Conservation (phyloP, 2,797 vertebrate genomes). For the Spinus pinus region DNA sequence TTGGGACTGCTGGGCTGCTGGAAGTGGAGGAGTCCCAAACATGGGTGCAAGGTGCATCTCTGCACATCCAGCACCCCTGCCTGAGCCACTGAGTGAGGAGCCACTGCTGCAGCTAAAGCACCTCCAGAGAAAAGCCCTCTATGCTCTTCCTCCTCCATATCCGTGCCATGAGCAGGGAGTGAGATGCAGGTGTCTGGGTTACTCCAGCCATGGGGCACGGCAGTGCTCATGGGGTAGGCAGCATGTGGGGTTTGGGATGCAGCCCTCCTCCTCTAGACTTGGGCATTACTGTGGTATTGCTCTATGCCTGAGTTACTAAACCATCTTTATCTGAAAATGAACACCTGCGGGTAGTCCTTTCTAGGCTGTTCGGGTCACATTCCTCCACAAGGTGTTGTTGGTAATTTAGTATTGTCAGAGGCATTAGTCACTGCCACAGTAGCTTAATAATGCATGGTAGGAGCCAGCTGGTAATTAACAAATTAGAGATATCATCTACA, state of each 20-base stretch:
- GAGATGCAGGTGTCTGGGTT: not conserved
- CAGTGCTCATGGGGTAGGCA: not conserved
- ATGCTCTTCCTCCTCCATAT: not conserved
- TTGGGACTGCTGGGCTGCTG: fast-evolving
- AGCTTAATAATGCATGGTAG: not conserved
- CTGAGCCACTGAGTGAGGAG: fast-evolving
- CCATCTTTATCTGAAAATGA: slow-evolving; percentile 3
- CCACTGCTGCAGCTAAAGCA: fast-evolving
- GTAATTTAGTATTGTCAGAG: slow-evolving; percentile 34
- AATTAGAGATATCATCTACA: slow-evolving; percentile 2
- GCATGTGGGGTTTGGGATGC: not conserved
- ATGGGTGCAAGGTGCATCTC: fast-evolving
- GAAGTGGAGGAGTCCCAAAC: too few species aligned
- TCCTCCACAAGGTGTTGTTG: slow-evolving; percentile 54
- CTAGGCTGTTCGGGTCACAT: slow-evolving; percentile 62
- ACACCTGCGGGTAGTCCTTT: slow-evolving; percentile 25
- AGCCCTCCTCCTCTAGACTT: not conserved
- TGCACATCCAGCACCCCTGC: not conserved
- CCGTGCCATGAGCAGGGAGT: not conserved
- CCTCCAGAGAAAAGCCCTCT: fast-evolving
- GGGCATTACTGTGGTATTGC: not conserved
- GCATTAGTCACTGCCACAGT: slow-evolving; percentile 45
- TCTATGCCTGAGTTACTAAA: not conserved
- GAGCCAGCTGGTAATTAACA: slow-evolving; percentile 55
- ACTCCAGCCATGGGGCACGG: fast-evolving